Evolutionary conservation across 2,797 vertebrate species (phyloP).

Genomic region (Macropus fuliginosus): DNA sequence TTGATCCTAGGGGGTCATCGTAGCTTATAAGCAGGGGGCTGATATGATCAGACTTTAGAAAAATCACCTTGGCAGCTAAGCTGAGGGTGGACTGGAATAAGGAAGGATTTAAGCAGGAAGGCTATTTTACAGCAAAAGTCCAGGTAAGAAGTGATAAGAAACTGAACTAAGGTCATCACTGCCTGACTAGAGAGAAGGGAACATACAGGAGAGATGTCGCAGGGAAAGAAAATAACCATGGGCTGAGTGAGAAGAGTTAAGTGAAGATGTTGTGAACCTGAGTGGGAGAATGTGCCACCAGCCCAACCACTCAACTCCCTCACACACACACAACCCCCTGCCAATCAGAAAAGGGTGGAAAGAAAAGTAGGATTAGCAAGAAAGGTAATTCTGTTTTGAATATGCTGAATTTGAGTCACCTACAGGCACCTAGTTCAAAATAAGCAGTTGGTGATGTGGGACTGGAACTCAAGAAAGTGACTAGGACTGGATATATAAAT

Average conservation of each 20-base stretch:
- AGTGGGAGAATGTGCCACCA: too few relatives aligned
- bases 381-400: not conserved
- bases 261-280: not conserved
- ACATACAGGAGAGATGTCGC: not conserved
- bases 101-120: not conserved
- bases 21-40: not conserved
- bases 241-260: not conserved
- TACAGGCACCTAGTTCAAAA: not conserved
- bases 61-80: not conserved
- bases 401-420: not conserved
- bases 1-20: not conserved
- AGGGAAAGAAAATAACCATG: too few relatives aligned
- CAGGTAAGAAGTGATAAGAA: not conserved
- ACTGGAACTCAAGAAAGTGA: not conserved
- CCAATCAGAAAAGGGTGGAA: too few relatives aligned
- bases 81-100: not conserved
- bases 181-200: not conserved
- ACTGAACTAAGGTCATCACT: not conserved
- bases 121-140: not conserved
- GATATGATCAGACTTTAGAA: not conserved
- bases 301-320: too few relatives aligned
- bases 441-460: not conserved
- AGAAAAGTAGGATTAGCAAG: not conserved
- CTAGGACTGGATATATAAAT: not conserved
- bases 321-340: fast-evolving